Conservation (phyloP, 2,888 invertebrate genomes). For the Polyploca ridens region DNA sequence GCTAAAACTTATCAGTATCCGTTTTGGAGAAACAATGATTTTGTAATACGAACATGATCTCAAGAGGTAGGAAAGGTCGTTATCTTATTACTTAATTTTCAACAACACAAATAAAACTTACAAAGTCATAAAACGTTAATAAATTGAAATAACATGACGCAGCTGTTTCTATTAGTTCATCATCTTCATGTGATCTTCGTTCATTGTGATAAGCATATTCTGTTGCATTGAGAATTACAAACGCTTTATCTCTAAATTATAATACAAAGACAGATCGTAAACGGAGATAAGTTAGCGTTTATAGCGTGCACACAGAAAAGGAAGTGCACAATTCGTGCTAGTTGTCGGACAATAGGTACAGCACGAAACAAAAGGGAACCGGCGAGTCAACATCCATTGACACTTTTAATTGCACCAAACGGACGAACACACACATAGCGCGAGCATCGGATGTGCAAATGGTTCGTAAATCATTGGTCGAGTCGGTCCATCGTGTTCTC, state of each 20-base stretch:
- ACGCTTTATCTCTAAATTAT: background rate
- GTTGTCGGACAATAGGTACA: constrained; percentile 37
- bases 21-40: background rate
- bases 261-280: constrained; percentile 3
- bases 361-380: constrained; percentile 48
- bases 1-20: background rate
- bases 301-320: constrained; percentile 30
- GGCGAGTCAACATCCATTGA: constrained; percentile 51
- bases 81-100: no score
- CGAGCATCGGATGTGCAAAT: constrained; percentile 58
- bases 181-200: background rate
- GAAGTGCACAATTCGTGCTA: constrained; percentile 47
- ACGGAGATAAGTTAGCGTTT: constrained; percentile 28
- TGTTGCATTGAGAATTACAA: background rate
- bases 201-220: background rate
- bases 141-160: background rate
- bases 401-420: constrained; percentile 57
- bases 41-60: background rate
- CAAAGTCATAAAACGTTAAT: background rate
- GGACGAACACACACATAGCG: constrained; percentile 44
- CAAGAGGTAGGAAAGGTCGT: no score
- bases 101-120: no score
- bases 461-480: constrained; percentile 64
- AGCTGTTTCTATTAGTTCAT: background rate
- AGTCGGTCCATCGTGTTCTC: constrained; percentile 52